Evolutionary conservation across 2,113 vertebrate genomes (phyloP).

Genomic region (Burhinus bistriatus): DNA sequence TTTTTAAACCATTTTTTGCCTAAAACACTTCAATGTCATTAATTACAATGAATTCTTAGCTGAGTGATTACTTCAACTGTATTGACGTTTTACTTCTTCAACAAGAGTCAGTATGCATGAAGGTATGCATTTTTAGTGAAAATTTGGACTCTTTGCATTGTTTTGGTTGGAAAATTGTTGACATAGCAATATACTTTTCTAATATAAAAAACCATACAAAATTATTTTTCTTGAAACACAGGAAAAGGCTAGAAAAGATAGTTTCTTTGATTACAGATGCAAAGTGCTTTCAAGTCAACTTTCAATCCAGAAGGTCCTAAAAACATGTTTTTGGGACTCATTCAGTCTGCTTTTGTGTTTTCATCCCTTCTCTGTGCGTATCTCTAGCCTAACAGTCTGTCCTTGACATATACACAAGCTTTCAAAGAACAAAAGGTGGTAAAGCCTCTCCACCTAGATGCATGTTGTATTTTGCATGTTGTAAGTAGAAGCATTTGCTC

Average conservation of each 20-base stretch:
- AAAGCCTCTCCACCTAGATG: not conserved
- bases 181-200: not conserved
- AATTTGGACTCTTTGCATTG: not conserved
- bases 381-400: not conserved
- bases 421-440: not conserved
- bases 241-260: not conserved
- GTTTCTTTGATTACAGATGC: not conserved
- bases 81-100: not conserved
- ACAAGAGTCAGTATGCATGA: not conserved
- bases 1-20: not conserved
- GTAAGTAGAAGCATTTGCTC: not conserved
- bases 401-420: not conserved
- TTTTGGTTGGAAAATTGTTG: not conserved
- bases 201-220: not conserved
- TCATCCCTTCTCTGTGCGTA: not conserved
- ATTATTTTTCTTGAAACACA: not conserved
- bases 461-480: not conserved
- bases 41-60: not conserved
- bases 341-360: not conserved
- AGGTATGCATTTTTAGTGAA: not conserved
- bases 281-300: not conserved
- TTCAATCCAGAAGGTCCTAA: not conserved
- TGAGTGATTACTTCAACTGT: not conserved
- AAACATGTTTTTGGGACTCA: not conserved
- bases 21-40: not conserved